Conservation (phyloP, 2,888 invertebrate genomes). For the Pyrrhia umbra region DNA sequence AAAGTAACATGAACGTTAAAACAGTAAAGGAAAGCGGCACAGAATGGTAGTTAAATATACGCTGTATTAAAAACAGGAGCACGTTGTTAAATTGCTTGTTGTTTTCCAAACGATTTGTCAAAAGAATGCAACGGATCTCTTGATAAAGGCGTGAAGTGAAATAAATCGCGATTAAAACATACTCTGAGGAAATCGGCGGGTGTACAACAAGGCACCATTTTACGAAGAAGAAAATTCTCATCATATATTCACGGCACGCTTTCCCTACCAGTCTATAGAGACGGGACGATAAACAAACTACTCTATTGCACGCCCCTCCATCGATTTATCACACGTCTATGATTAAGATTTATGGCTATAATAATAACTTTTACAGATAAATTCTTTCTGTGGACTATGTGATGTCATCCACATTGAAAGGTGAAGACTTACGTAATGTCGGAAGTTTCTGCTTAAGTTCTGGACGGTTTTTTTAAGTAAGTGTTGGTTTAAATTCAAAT, state of each 20-base stretch:
- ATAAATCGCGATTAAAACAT: slow-evolving; percentile 61
- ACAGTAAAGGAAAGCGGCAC: slow-evolving; percentile 18
- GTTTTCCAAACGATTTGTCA: slow-evolving; percentile 56
- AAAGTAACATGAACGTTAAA: slow-evolving; percentile 30
- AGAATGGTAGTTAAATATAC: slow-evolving; percentile 16
- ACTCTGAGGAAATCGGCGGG: slow-evolving; percentile 43
- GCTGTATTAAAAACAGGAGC: slow-evolving; percentile 37
- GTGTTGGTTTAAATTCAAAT: neutral
- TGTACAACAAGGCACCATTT: slow-evolving; percentile 46
- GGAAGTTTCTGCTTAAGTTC: slow-evolving; percentile 15
- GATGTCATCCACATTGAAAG: slow-evolving; percentile 54
- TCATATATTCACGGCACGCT: slow-evolving; percentile 60
- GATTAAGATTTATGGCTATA: slow-evolving; percentile 64
- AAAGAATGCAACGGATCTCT: slow-evolving; percentile 50
- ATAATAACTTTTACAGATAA: slow-evolving; percentile 61
- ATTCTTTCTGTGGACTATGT: slow-evolving; percentile 47
- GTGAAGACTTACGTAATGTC: slow-evolving; percentile 23
- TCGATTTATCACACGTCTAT: slow-evolving; percentile 67
- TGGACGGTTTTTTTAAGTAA: slow-evolving; percentile 3
- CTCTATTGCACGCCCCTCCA: slow-evolving; percentile 59
- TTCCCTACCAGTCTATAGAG: slow-evolving; percentile 53
- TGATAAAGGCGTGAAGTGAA: slow-evolving; percentile 49
- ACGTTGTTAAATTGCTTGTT: slow-evolving; percentile 45
- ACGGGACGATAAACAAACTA: slow-evolving; percentile 64
- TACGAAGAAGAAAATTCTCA: slow-evolving; percentile 58